A percentile compares a stretch with the other conserved stretches of the same genome.
phyloP scores from a whole-genome alignment of 2,113 vertebrate genomes.

The Hiodon alosoides region DNA sequence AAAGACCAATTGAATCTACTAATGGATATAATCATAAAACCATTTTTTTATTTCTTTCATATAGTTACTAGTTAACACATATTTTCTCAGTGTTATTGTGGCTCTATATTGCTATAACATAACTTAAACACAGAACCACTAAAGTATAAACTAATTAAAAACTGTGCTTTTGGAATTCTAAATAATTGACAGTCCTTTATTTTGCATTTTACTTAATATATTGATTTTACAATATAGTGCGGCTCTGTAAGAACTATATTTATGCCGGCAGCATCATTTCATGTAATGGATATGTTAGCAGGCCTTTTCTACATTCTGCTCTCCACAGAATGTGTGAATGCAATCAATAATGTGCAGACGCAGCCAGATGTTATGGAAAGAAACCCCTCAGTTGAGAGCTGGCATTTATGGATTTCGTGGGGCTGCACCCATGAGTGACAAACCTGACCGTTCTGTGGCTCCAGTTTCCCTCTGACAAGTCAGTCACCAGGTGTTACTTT shows the following conservation, averaged over 20 bases:
- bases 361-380: neutral
- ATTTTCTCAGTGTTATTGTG: too few relatives aligned
- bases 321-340: neutral
- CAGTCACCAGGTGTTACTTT: conserved; percentile 21
- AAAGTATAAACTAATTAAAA: too few relatives aligned
- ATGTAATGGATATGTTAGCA: too few relatives aligned
- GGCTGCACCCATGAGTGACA: conserved; percentile 23
- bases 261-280: too few relatives aligned
- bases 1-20: neutral
- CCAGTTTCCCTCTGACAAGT: conserved; percentile 21
- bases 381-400: conserved; percentile 11
- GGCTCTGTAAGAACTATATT: too few relatives aligned
- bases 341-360: neutral
- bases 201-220: neutral
- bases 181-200: neutral
- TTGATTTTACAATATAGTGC: neutral
- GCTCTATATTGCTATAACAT: too few relatives aligned
- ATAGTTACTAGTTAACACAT: too few relatives aligned
- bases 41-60: too few relatives aligned
- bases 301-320: neutral
- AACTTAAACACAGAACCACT: too few relatives aligned
- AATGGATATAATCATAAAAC: too few relatives aligned
- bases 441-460: conserved; percentile 32
- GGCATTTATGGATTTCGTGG: conserved; percentile 17
- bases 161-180: neutral